Evolutionary conservation across 2,888 invertebrate species (phyloP).

Genomic region (Eugnorisma glareosa): DNA sequence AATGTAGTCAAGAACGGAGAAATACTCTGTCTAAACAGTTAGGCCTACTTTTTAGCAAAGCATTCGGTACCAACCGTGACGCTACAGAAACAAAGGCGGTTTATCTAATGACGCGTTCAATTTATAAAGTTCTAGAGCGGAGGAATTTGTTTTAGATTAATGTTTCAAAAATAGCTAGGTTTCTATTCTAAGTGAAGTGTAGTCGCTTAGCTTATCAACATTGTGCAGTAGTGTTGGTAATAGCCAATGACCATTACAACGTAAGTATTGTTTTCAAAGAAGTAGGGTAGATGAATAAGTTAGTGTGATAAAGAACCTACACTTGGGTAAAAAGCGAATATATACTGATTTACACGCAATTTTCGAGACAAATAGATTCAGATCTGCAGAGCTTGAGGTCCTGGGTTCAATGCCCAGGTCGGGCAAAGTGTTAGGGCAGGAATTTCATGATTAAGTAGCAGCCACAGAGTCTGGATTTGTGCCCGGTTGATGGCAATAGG

Average conservation of each 20-base stretch:
- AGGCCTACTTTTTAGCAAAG: slow-evolving; percentile 83
- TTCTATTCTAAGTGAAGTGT: background rate
- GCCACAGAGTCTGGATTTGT: too few relatives aligned
- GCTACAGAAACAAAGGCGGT: slow-evolving; percentile 66
- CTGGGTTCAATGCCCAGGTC: too few relatives aligned
- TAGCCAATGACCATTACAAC: background rate
- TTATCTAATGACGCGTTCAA: slow-evolving; percentile 69
- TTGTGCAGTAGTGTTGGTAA: background rate
- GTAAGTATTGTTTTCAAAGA: background rate
- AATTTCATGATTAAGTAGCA: too few relatives aligned
- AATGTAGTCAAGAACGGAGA: slow-evolving; percentile 79
- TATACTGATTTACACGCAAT: background rate
- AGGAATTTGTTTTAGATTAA: slow-evolving; percentile 1
- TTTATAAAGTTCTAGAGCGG: slow-evolving; percentile 37
- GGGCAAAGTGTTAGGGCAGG: too few relatives aligned
- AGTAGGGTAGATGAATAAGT: background rate
- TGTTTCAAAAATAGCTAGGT: slow-evolving; percentile 8
- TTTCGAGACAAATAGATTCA: background rate
- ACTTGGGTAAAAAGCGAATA: background rate
- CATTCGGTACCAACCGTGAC: slow-evolving; percentile 77
- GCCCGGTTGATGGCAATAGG: too few relatives aligned
- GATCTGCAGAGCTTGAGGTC: too few relatives aligned
- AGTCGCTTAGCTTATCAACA: slow-evolving; percentile 7
- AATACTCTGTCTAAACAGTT: slow-evolving; percentile 81
- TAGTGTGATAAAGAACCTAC: background rate